Evolutionary conservation across 2,888 invertebrate genomes (phyloP), one percentile per base, ranked within the genome.

Genomic region (Andrena fulva): DNA sequence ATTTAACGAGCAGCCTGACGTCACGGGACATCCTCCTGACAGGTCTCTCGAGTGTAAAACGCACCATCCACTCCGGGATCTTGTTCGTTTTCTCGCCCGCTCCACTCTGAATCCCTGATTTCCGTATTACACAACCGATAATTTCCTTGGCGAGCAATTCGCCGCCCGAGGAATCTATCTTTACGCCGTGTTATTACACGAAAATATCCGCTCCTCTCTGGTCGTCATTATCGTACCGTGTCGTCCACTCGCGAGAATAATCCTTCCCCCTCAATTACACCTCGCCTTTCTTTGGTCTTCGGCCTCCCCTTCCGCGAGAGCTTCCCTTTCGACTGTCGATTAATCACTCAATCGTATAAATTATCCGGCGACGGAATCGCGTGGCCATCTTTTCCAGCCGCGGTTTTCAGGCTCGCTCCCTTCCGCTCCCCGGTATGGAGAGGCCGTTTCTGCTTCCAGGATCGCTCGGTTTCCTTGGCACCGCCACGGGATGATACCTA

Each of bases 331-430:
- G 24, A 54, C 54, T 24, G 10, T 42, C 62, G 52, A 77, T 68
- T 67, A 72, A 75, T 78, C 54, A 68, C 75, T 68, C 68, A 54
- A 68, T 78, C 52, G 62, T 68, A 62, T 69, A 75, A 75, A 75
- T 31, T 4, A 56, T 1, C 10, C 24, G 8, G 24, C 56, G 56
- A 24, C 24, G 10, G 24, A 12, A 27, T 4, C 10, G 56, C 20
- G 24, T 20, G 10, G 24, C 10, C 20, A 56, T 27, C 24, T 4
- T 20, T 20, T 7, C 3, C 24, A 42, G 31, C 54, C 20, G 42
- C 42, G 42, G 42, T 68, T 42, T 10, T 12, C 12, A 42, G 42
- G 24, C 42, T 64, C 48, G 60, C 7, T 8, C 20, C 20, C 24
- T 63, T 72, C 72, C 42, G 31, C 20, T 31, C 24, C 12, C 16